Conservation (phyloP, 30 jellyfish, hydroid and myxozoan species). For the Mastigias papua region DNA sequence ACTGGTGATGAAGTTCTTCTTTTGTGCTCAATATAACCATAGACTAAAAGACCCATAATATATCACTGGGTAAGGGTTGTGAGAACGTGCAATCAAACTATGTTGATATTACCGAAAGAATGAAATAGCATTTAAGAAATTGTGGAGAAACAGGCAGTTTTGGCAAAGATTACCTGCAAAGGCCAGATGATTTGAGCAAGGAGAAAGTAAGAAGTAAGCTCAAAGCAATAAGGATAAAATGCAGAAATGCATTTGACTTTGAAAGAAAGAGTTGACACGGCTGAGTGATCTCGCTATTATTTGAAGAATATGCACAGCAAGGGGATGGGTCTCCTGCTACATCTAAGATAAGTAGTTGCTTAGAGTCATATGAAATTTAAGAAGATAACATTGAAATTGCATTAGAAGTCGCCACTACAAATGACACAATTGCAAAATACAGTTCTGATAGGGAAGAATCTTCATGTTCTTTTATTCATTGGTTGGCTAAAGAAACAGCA, state of each 20-base stretch:
- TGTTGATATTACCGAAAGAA: no score
- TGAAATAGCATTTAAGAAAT: no score
- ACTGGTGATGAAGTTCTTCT: no score
- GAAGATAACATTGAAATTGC: not conserved
- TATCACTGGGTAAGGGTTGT: no score
- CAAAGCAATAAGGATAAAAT: slow-evolving; percentile 1
- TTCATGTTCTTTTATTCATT: not conserved
- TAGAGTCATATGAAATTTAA: not conserved
- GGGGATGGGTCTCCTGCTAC: slow-evolving; percentile 30
- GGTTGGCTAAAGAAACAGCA: not conserved
- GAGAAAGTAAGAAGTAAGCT: not conserved
- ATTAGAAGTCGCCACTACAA: not conserved
- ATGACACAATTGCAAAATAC: not conserved
- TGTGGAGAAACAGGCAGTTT: slow-evolving; percentile 6
- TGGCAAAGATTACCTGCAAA: slow-evolving; percentile 24
- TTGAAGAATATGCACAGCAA: slow-evolving; percentile 1
- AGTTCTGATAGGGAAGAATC: not conserved
- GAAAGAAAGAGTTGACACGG: slow-evolving; percentile 21
- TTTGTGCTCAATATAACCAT: no score
- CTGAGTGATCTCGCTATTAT: not conserved
- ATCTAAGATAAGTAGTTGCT: not conserved
- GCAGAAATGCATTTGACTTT: slow-evolving; percentile 11
- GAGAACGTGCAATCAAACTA: no score
- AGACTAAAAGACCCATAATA: no score
- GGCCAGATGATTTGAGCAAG: slow-evolving; percentile 10